These are phyloP conservation scores for Drosophila takahashii DNA, from an alignment of 1,140 invertebrate species.

Conservation along the genomic window DNA sequence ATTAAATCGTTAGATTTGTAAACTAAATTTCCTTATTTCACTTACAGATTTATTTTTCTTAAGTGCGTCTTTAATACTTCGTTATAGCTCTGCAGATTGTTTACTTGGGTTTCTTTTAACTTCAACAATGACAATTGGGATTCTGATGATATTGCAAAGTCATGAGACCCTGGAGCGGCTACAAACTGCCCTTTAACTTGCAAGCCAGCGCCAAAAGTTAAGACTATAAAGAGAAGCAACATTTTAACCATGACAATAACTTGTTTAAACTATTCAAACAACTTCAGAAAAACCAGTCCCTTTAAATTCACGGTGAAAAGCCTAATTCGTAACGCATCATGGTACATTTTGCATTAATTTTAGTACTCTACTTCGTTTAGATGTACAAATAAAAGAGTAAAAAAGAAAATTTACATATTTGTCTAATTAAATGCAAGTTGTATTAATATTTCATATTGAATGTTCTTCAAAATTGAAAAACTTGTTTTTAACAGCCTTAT, in stretches of 20 bases:
- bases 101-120: constrained; percentile 2
- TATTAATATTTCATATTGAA: too few species aligned
- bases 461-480: background rate
- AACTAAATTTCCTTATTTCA: too few species aligned
- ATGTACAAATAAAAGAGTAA: too few species aligned
- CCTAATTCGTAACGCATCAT: background rate
- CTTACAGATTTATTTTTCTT: background rate
- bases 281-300: background rate
- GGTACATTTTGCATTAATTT: background rate
- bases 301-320: background rate
- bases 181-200: background rate
- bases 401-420: background rate
- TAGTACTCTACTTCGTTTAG: background rate
- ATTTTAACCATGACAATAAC: background rate
- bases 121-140: constrained; percentile 4
- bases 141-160: constrained; percentile 23
- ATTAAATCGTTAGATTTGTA: background rate
- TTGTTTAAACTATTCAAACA: background rate
- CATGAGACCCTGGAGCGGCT: background rate
- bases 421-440: background rate
- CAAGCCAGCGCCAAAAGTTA: background rate
- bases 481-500: background rate
- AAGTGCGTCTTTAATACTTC: background rate
- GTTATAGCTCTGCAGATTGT: constrained; percentile 28
- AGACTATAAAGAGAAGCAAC: background rate